These are phyloP conservation scores for Nasonia vitripennis DNA, from an alignment of 1,140 invertebrate species.

Conservation along the genomic window DNA sequence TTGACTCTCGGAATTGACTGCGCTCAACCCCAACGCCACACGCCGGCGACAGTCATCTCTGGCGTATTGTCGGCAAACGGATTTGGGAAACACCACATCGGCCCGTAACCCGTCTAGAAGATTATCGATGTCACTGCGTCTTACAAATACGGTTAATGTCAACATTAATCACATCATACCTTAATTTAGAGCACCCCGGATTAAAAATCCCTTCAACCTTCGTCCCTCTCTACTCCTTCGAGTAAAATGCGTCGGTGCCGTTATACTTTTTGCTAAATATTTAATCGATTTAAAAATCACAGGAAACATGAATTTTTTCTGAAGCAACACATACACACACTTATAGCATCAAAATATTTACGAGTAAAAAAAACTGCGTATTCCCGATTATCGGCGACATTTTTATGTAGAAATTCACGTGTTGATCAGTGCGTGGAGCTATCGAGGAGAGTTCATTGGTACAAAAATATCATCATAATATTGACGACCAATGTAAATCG, in stretches of 20 bases:
- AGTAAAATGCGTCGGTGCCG: neutral
- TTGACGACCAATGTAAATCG: neutral
- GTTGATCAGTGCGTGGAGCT: neutral
- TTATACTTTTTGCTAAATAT: no score
- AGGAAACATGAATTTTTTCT: no score
- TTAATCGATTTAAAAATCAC: no score
- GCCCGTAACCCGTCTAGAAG: no score
- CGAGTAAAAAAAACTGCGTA: neutral
- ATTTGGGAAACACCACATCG: no score
- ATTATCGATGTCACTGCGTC: no score
- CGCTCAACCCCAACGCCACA: neutral
- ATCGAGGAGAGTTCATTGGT: neutral
- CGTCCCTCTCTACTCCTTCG: neutral
- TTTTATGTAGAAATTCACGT: constrained; percentile 14
- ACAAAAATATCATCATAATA: constrained; percentile 21
- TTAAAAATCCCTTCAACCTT: neutral
- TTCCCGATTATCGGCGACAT: neutral
- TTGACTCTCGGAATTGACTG: neutral
- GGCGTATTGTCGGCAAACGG: neutral
- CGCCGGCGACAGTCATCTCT: neutral
- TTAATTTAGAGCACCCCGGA: neutral
- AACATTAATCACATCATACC: no score
- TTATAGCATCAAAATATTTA: constrained; percentile 8
- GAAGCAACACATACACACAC: no score
- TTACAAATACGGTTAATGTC: no score